Evolutionary conservation across 2,797 vertebrate species (phyloP).

Genomic region (Lemur catta): DNA sequence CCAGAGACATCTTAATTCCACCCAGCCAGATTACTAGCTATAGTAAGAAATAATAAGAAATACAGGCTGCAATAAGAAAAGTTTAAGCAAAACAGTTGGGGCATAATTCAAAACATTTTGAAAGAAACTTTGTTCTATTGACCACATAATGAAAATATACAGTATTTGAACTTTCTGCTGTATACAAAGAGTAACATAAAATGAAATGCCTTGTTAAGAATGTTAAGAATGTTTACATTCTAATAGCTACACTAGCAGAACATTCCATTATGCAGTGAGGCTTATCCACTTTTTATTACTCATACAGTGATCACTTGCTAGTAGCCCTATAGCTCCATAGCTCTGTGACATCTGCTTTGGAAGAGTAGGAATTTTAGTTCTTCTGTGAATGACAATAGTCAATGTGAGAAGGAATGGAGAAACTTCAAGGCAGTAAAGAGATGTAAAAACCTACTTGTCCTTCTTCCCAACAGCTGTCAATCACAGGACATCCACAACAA

Average conservation of each 20-base stretch:
- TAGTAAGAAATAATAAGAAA: not conserved
- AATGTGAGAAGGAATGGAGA: conserved; percentile 80
- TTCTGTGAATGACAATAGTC: conserved; percentile 82
- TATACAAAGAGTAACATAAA: not conserved
- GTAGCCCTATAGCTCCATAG: conserved; percentile 76
- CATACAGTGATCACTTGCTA: conserved; percentile 64
- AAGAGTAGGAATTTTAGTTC: conserved; percentile 78
- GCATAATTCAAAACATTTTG: not conserved
- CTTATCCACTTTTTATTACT: conserved; percentile 73
- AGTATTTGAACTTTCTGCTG: conserved; percentile 14
- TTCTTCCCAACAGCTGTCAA: conserved; percentile 92
- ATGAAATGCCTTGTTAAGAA: conserved; percentile 69
- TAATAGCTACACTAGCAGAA: conserved; percentile 8
- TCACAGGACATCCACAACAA: conserved; percentile 85
- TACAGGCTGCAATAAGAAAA: not conserved
- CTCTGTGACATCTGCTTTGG: conserved; percentile 80
- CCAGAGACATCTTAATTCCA: not conserved
- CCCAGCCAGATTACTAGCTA: not conserved
- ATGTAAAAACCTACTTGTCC: conserved; percentile 92
- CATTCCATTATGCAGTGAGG: conserved; percentile 77
- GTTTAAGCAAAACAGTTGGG: not conserved
- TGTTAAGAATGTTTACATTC: conserved; percentile 71
- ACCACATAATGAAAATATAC: not conserved
- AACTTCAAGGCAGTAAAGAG: conserved; percentile 87
- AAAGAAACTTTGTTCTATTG: not conserved